Evolutionary conservation across 1,140 invertebrate species (phyloP).

Genomic region (Zaprionus ghesquierei): DNA sequence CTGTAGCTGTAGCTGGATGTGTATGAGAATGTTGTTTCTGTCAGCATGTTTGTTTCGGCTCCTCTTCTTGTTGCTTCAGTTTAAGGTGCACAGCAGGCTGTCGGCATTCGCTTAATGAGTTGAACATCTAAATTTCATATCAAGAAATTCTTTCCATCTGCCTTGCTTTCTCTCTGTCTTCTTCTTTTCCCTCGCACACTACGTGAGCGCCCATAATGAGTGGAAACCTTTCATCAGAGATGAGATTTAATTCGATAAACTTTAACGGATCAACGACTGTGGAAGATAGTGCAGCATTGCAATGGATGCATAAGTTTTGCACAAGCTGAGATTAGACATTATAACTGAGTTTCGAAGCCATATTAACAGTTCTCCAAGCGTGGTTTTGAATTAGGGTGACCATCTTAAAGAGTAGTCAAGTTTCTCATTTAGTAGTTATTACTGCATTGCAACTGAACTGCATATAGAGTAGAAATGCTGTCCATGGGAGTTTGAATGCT

Average conservation of each 20-base stretch:
- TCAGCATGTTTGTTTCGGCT: background rate
- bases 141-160: background rate
- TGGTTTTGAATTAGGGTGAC: background rate
- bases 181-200: background rate
- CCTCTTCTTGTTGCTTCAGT: conserved; percentile 3
- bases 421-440: too few species aligned
- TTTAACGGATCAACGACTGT: background rate
- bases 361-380: too few species aligned
- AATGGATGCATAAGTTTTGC: background rate
- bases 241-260: conserved; percentile 20
- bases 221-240: conserved; percentile 12
- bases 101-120: conserved; percentile 35
- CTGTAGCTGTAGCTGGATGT: background rate
- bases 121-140: conserved; percentile 14
- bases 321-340: too few species aligned
- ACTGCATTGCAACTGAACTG: too few species aligned
- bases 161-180: background rate
- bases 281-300: background rate
- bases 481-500: too few species aligned
- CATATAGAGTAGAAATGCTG: too few species aligned
- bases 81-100: conserved; percentile 23
- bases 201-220: background rate
- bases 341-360: too few species aligned
- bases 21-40: background rate
- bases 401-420: too few species aligned